Base-by-base conservation (phyloP, 2,888 invertebrate species). In the Lypha dubia region DNA sequence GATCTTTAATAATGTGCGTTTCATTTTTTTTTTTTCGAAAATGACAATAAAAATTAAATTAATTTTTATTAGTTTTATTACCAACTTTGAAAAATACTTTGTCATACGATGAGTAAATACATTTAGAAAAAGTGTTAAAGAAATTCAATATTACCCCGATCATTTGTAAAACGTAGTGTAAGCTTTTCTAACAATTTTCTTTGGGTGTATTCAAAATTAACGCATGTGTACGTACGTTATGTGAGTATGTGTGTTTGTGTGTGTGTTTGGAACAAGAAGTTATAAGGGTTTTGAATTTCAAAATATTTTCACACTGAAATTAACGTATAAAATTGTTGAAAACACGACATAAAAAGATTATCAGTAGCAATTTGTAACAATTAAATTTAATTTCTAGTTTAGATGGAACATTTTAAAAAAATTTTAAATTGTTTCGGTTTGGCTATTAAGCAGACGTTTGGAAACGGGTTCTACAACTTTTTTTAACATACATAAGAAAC, bases 301-400 rank as follows among this genome's bases (percentile, higher is more conserved):
- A 73, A 73, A 79, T 17, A 71, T 73, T 79, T 49, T 79, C 24
- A 77, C 68, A 73, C 58, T 56, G 56, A 73, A 56, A 67, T 79
- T 83, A 60, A 71, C 17, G 49, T 51, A 58, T 44, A 22, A 84
- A 84, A 80, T 76, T 84, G 67, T 65, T 76, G 75, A 76, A 80
- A 76, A 56, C 84, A 84, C 76, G 84, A 74, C 17, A 84, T 76
- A 76, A 76, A 84, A 24, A 67, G 76, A 80, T 84, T 80, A 80
- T 77, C 76, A 70, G 28, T 63, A 74, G 62, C 44, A 56, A 70
- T 80, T 84, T 84, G 38, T 60, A 75, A 35, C 20, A 68, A 81
- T 81, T 74, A 68, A 67, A 60, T 53, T 62, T 53, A 68, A 80
- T 65, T 79, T 60, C 3, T 28, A 17, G 49, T 70, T 70, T 28